phyloP scores from a whole-genome alignment of 2,113 vertebrate genomes.

The Tachysurus vachellii region DNA sequence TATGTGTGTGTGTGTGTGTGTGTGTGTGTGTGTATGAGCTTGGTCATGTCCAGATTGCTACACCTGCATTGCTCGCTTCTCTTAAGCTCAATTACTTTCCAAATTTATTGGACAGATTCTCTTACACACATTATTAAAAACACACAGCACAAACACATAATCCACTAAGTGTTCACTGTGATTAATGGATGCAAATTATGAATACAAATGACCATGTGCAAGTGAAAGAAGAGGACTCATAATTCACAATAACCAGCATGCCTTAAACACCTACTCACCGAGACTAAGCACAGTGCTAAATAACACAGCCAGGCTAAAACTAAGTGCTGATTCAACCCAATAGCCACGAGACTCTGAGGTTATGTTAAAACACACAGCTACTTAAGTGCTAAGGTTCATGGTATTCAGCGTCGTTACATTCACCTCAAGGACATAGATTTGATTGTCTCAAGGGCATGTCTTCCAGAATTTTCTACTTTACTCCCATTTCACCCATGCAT shows the following conservation, averaged over 20 bases:
- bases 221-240: constrained; percentile 47
- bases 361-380: constrained; percentile 30
- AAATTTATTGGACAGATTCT: constrained; percentile 34
- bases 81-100: constrained; percentile 2
- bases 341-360: constrained; percentile 22
- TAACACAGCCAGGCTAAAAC: constrained; percentile 40
- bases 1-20: no score
- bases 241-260: constrained; percentile 55
- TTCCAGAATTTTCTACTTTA: constrained; percentile 8
- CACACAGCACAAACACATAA: constrained; percentile 34
- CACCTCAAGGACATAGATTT: constrained; percentile 17
- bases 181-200: constrained; percentile 58
- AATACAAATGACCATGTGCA: constrained; percentile 57
- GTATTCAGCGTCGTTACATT: constrained; percentile 20
- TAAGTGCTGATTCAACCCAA: constrained; percentile 42
- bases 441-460: constrained; percentile 18
- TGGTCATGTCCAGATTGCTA: constrained; percentile 2
- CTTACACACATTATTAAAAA: constrained; percentile 28
- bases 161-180: constrained; percentile 43
- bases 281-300: constrained; percentile 42
- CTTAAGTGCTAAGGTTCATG: not conserved
- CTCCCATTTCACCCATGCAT: constrained; percentile 29
- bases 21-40: no score
- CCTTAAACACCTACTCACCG: constrained; percentile 44
- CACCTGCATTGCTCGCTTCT: not conserved